These are phyloP conservation scores for Malacoraja senta DNA, from an alignment of 2,797 vertebrate genomes.

Conservation along the genomic window DNA sequence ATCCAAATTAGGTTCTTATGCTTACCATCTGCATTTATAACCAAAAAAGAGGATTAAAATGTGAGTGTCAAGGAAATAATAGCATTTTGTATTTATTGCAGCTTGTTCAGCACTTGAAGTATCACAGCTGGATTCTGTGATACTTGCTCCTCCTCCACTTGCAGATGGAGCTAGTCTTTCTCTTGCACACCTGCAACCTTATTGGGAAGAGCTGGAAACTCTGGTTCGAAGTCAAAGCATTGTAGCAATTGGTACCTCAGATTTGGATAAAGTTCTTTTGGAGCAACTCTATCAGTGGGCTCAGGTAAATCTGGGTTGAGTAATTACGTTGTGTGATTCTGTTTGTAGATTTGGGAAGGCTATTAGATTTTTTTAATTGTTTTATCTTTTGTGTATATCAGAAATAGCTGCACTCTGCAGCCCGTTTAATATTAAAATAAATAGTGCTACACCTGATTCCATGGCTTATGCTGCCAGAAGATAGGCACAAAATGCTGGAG, in stretches of 20 bases:
- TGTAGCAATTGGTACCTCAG: conserved; percentile 87
- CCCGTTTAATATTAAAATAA: not conserved
- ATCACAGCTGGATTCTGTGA: conserved; percentile 88
- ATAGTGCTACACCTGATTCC: not conserved
- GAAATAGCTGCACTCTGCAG: not conserved
- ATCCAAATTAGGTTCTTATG: not conserved
- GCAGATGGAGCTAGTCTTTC: conserved; percentile 69
- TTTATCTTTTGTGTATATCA: not conserved
- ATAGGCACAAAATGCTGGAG: too few relatives aligned
- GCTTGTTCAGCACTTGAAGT: conserved; percentile 80
- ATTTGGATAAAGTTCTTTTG: conserved; percentile 85
- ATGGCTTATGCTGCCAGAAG: not conserved
- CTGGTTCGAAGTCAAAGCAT: conserved; percentile 78
- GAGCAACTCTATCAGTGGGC: conserved; percentile 94
- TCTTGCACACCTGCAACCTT: conserved; percentile 79
- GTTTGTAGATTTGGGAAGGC: not conserved
- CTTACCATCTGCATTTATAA: not conserved
- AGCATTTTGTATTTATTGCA: conserved; percentile 46
- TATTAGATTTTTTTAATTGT: not conserved
- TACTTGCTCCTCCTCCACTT: conserved; percentile 76
- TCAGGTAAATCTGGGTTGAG: conserved; percentile 64
- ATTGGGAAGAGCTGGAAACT: conserved; percentile 84
- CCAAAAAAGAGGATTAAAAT: not conserved
- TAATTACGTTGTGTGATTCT: not conserved
- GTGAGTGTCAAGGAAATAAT: not conserved